Evolutionary conservation across 23 tunicate species (phyloP).

Genomic region (Halocynthia roretzi): DNA sequence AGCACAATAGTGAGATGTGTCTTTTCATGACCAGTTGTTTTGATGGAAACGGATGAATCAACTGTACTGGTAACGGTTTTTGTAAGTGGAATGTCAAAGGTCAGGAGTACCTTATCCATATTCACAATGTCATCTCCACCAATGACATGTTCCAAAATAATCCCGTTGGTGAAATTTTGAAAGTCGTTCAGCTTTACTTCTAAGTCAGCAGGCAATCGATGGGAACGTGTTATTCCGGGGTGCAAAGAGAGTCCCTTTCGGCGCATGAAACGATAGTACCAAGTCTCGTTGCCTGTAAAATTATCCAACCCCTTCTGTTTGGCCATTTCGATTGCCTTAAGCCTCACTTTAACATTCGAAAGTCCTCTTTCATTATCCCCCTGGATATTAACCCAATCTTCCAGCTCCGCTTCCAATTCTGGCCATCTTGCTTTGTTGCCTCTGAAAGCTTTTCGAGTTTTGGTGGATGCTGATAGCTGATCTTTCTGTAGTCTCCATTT

Average conservation of each 20-base stretch:
- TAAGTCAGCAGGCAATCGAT: conserved; percentile 45
- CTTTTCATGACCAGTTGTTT: conserved; percentile 54
- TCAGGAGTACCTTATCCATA: conserved; percentile 58
- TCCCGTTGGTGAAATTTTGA: conserved; percentile 39
- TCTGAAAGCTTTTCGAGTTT: conserved; percentile 36
- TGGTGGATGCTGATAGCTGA: conserved; percentile 35
- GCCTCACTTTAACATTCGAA: conserved; percentile 37
- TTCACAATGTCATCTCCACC: conserved; percentile 43
- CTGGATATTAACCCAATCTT: conserved; percentile 48
- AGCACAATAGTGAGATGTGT: conserved; percentile 47
- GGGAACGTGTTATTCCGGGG: conserved; percentile 52
- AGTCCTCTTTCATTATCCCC: conserved; percentile 40
- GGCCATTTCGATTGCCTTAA: conserved; percentile 48
- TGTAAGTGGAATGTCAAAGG: conserved; percentile 56
- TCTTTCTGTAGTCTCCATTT: conserved; percentile 53
- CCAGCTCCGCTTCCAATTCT: conserved; percentile 45
- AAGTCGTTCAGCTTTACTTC: conserved; percentile 40
- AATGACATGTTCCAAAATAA: conserved; percentile 41
- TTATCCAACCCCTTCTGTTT: conserved; percentile 34
- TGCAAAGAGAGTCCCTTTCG: conserved; percentile 47
- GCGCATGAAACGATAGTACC: conserved; percentile 57
- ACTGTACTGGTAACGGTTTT: conserved; percentile 44
- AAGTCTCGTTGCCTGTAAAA: conserved; percentile 50
- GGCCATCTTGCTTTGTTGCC: conserved; percentile 59
- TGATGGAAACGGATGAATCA: conserved; percentile 42